phyloP scores from a whole-genome alignment of 1,140 invertebrate species.

The Physella acuta region DNA sequence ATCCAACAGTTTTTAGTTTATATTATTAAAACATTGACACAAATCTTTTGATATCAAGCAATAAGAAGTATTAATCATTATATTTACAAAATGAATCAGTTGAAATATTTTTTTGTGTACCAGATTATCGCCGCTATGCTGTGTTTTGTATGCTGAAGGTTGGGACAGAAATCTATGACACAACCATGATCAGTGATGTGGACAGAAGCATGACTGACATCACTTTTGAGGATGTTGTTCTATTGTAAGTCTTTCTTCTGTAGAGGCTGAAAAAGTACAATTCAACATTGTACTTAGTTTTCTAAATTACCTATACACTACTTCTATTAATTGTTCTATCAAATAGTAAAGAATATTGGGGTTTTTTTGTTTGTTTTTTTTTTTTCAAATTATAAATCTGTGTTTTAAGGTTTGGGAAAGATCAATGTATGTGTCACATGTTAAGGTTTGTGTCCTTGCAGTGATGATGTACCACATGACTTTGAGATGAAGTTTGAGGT shows the following conservation, averaged over 20 bases:
- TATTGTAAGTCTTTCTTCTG: slow-evolving; percentile 74
- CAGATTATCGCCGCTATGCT: slow-evolving; percentile 71
- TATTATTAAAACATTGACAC: too few species aligned
- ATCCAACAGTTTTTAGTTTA: too few species aligned
- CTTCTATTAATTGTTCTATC: background rate
- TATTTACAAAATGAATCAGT: too few species aligned
- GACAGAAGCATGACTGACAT: slow-evolving; percentile 73
- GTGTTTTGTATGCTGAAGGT: slow-evolving; percentile 72
- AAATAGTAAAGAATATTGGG: too few species aligned
- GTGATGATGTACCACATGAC: slow-evolving; percentile 68
- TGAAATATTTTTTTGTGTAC: background rate
- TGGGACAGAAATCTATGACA: slow-evolving; percentile 73
- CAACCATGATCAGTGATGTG: slow-evolving; percentile 69
- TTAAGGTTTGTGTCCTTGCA: slow-evolving; percentile 50
- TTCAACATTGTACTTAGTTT: background rate
- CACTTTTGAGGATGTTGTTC: slow-evolving; percentile 70
- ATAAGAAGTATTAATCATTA: too few species aligned
- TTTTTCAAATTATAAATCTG: too few species aligned
- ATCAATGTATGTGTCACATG: too few species aligned
- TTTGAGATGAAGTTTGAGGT: slow-evolving; percentile 72
- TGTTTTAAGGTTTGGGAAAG: too few species aligned
- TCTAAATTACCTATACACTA: background rate
- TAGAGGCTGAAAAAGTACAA: background rate
- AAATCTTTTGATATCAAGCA: too few species aligned
- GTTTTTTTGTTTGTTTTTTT: too few species aligned